phyloP scores from a whole-genome alignment of 2,888 invertebrate genomes.

The Muschampia plurimacula region DNA sequence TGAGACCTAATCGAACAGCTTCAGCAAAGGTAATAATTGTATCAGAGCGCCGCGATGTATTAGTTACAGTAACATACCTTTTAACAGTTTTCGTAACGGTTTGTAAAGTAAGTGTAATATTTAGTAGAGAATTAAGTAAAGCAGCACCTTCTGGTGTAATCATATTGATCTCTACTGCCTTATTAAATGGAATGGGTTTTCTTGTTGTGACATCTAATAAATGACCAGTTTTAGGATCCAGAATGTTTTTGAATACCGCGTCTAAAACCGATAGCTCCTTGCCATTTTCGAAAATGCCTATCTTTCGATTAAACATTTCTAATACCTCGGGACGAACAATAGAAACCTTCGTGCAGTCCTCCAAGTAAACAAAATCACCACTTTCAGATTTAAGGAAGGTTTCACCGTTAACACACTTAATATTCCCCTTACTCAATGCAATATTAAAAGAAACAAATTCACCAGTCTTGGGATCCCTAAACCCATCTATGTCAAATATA shows the following conservation, averaged over 20 bases:
- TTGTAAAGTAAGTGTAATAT: conserved; percentile 95
- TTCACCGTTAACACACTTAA: conserved; percentile 90
- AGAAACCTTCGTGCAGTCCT: conserved; percentile 92
- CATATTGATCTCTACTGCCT: conserved; percentile 93
- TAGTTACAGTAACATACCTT: conserved; percentile 91
- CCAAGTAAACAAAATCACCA: conserved; percentile 91
- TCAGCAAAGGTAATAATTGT: conserved; percentile 91
- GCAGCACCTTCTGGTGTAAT: conserved; percentile 96
- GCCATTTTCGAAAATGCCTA: conserved; percentile 92
- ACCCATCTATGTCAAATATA: conserved; percentile 96
- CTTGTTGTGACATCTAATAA: conserved; percentile 91
- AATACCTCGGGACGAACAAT: conserved; percentile 93
- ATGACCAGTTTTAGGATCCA: conserved; percentile 96
- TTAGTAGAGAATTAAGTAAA: conserved; percentile 92
- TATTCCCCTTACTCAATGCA: conserved; percentile 91
- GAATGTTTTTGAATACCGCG: conserved; percentile 93
- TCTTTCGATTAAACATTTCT: conserved; percentile 93
- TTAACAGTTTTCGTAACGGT: conserved; percentile 94
- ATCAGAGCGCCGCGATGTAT: conserved; percentile 83
- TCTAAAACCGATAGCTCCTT: conserved; percentile 94
- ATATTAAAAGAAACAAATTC: conserved; percentile 94
- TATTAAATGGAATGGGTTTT: conserved; percentile 91
- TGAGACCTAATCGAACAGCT: conserved; percentile 91
- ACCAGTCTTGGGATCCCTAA: conserved; percentile 92
- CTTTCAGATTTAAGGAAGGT: conserved; percentile 90